Evolutionary conservation across 2,113 vertebrate genomes (phyloP).

Genomic region (Phocoena sinus): DNA sequence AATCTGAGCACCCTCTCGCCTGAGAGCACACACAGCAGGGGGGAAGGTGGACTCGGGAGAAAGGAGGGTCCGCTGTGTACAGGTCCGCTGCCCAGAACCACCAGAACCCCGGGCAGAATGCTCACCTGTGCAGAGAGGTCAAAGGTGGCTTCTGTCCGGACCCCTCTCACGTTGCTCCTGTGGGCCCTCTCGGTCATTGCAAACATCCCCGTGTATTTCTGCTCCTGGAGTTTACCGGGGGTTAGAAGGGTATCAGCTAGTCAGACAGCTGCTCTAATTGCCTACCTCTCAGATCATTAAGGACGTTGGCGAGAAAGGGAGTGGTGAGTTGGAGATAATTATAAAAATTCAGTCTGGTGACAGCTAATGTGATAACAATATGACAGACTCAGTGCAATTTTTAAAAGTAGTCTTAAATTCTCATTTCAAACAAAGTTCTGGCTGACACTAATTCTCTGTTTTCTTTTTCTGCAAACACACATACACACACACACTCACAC

Average conservation of each 20-base stretch:
- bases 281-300: background rate
- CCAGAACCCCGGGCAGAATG: background rate
- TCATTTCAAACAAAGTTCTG: background rate
- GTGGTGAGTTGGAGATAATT: background rate
- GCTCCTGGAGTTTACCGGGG: slow-evolving; percentile 60
- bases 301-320: background rate
- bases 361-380: background rate
- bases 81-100: background rate
- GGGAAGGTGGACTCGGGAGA: background rate
- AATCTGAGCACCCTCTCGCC: background rate
- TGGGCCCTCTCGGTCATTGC: slow-evolving; percentile 79
- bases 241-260: background rate
- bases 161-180: slow-evolving; percentile 76
- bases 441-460: background rate
- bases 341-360: background rate
- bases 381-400: background rate
- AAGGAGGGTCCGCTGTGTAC: background rate
- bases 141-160: slow-evolving; percentile 74
- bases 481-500: background rate
- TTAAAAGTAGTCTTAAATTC: background rate
- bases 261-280: background rate
- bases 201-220: slow-evolving; percentile 78
- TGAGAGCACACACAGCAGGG: background rate
- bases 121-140: slow-evolving; percentile 76
- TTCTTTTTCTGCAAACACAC: background rate